phyloP scores from a whole-genome alignment of 1,140 invertebrate species.

The Trichogramma pretiosum region DNA sequence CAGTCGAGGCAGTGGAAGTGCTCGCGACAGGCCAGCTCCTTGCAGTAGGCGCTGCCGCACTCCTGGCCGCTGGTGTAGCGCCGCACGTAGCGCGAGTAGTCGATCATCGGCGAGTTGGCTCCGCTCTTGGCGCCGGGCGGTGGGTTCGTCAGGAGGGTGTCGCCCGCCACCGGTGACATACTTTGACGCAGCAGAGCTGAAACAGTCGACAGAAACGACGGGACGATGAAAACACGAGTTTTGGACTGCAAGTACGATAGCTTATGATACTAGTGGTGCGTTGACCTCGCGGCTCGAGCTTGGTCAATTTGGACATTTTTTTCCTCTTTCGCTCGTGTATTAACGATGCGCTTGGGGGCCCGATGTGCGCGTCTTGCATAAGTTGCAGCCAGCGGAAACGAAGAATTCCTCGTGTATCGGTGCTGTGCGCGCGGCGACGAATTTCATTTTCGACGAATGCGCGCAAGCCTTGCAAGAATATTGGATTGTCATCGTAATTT shows the following conservation, averaged over 20 bases:
- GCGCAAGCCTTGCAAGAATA: background rate
- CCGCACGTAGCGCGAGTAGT: conserved; percentile 65
- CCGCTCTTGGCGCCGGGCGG: conserved; percentile 37
- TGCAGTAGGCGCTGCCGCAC: conserved; percentile 61
- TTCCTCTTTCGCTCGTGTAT: background rate
- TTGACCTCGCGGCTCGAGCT: background rate
- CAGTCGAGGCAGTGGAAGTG: conserved; percentile 97
- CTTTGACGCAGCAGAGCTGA: conserved; percentile 42
- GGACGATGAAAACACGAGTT: background rate
- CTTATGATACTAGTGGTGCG: background rate
- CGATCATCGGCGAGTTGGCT: conserved; percentile 43
- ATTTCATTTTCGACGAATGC: conserved; percentile 5
- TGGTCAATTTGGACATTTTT: background rate
- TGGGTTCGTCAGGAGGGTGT: conserved; percentile 17
- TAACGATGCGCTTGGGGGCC: conserved; percentile 6
- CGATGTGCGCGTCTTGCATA: conserved; percentile 11
- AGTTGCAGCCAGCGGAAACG: conserved; percentile 12
- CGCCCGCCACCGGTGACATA: conserved; percentile 41
- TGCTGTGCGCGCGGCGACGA: no score
- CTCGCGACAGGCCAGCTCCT: conserved; percentile 60
- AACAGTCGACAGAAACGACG: conserved; percentile 10
- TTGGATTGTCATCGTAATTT: conserved; percentile 9
- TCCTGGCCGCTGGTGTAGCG: conserved; percentile 57
- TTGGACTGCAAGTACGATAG: background rate
- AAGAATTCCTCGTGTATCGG: conserved; percentile 12